Percentiles rank a stretch among this genome's conserved stretches.
These are phyloP conservation scores for Flabesymbios commensalis DNA, from an alignment of 2,888 invertebrate genomes.

Conservation along the genomic window DNA sequence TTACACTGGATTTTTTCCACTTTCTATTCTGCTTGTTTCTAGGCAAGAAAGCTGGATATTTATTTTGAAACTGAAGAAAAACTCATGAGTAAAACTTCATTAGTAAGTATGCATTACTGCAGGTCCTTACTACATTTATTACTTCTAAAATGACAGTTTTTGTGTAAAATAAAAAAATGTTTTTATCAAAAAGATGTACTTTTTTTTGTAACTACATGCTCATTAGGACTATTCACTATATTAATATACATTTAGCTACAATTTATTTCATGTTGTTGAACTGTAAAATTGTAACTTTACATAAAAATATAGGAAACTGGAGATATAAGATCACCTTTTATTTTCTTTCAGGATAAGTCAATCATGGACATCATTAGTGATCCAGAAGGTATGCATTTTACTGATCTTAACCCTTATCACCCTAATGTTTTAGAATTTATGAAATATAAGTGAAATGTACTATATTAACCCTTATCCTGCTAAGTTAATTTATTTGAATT, in stretches of 20 bases:
- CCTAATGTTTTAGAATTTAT: too few species aligned
- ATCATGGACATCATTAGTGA: constrained; percentile 87
- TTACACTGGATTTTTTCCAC: too few species aligned
- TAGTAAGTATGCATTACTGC: constrained; percentile 46
- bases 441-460: too few species aligned
- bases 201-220: too few species aligned
- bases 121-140: too few species aligned
- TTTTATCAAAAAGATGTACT: too few species aligned
- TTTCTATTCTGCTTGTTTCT: constrained; percentile 22
- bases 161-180: too few species aligned
- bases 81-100: constrained; percentile 74
- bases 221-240: too few species aligned
- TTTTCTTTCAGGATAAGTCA: constrained; percentile 70
- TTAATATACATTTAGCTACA: neutral
- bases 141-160: too few species aligned
- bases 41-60: constrained; percentile 88
- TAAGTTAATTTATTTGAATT: too few species aligned
- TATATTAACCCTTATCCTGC: too few species aligned
- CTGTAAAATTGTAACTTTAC: neutral
- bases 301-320: neutral
- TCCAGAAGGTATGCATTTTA: constrained; percentile 66
- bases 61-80: constrained; percentile 98
- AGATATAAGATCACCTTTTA: neutral
- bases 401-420: too few species aligned
- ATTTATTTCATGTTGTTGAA: neutral